Evolutionary conservation across 2,797 vertebrate species (phyloP).

Genomic region (Sebastes ruberrimus): DNA sequence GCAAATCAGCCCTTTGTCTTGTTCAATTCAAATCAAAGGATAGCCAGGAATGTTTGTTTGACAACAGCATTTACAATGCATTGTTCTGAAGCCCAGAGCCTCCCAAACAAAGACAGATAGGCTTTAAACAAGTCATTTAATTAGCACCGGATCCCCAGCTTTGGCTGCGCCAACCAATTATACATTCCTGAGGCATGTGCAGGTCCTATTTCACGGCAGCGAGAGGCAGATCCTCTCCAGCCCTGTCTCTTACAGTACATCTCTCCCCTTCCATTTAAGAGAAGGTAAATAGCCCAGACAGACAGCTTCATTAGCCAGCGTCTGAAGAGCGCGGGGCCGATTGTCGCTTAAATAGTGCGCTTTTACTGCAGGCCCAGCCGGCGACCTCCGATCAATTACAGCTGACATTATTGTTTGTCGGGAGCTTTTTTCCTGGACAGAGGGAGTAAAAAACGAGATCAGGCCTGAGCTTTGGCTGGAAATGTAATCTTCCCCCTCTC

Average conservation of each 20-base stretch:
- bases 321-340: conserved; percentile 85
- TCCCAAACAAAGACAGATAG: conserved; percentile 88
- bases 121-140: conserved; percentile 89
- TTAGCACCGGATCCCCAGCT: conserved; percentile 84
- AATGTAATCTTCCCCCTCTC: conserved; percentile 89
- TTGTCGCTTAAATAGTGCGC: conserved; percentile 89
- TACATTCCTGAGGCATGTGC: conserved; percentile 86
- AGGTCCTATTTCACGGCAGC: conserved; percentile 83
- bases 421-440: conserved; percentile 80
- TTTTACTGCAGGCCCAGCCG: conserved; percentile 86
- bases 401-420: conserved; percentile 87
- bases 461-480: conserved; percentile 81
- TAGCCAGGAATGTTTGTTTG: conserved; percentile 83
- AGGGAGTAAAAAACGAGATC: conserved; percentile 78
- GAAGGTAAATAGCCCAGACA: conserved; percentile 89
- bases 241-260: conserved; percentile 87
- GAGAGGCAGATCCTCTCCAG: conserved; percentile 83
- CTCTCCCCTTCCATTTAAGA: conserved; percentile 87
- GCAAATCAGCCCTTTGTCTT: conserved; percentile 80
- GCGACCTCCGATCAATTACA: conserved; percentile 85
- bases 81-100: conserved; percentile 81
- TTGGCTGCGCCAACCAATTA: conserved; percentile 85
- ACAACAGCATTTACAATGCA: conserved; percentile 82
- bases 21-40: conserved; percentile 82
- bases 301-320: conserved; percentile 89